phyloP scores from a whole-genome alignment of 2,797 vertebrate genomes.

The Toxotes lorentzi region DNA sequence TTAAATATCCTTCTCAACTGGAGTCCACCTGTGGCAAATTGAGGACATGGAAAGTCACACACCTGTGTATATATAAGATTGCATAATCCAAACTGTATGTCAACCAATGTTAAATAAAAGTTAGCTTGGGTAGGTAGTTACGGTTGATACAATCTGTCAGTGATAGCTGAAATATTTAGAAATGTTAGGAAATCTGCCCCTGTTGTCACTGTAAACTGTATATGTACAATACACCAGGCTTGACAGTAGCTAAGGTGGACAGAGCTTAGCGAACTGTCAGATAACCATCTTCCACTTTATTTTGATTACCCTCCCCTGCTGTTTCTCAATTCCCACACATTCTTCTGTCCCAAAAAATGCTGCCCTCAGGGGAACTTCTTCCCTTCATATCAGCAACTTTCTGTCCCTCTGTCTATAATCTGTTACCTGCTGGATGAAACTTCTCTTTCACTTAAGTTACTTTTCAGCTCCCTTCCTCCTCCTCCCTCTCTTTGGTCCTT shows the following conservation, averaged over 20 bases:
- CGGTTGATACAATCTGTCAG: neutral
- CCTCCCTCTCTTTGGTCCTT: conserved; percentile 28
- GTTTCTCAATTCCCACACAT: conserved; percentile 26
- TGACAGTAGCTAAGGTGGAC: neutral
- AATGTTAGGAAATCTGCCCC: neutral
- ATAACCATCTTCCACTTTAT: neutral
- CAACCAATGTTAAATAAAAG: neutral
- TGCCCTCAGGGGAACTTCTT: conserved; percentile 30
- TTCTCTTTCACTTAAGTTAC: conserved; percentile 39
- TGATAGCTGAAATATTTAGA: neutral
- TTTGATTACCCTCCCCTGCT: conserved; percentile 1
- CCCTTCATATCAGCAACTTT: conserved; percentile 33
- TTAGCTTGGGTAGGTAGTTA: neutral
- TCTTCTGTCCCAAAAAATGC: conserved; percentile 7
- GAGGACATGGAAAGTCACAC: no score
- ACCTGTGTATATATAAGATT: no score
- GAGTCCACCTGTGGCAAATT: no score
- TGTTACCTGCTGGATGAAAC: conserved; percentile 53
- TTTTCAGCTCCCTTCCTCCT: conserved; percentile 40
- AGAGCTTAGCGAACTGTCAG: neutral
- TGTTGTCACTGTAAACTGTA: neutral
- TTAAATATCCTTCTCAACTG: no score
- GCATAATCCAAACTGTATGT: no score
- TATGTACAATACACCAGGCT: neutral
- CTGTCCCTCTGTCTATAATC: conserved; percentile 34